These are phyloP conservation scores for Drosophila ustulata DNA, from an alignment of 2,888 invertebrate species.

Conservation along the genomic window DNA sequence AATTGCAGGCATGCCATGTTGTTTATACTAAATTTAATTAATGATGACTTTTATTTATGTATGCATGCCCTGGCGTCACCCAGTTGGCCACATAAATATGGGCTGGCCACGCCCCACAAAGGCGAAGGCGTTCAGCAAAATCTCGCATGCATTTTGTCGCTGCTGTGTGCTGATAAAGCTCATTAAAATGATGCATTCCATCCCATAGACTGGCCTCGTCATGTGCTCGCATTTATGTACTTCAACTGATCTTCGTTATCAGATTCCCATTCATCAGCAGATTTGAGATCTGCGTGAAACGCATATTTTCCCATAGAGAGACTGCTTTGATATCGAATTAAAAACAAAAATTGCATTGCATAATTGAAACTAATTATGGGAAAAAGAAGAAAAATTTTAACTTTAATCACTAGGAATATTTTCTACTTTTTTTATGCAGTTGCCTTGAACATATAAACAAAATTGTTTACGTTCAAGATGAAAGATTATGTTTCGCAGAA, in stretches of 20 bases:
- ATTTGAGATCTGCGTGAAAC: background rate
- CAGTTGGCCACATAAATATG: constrained; percentile 65
- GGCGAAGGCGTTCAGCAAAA: constrained; percentile 6
- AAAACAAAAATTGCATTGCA: background rate
- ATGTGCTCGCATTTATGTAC: background rate
- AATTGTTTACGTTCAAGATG: too few species aligned
- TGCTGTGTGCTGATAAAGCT: background rate
- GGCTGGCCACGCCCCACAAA: constrained; percentile 49
- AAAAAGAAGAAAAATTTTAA: background rate
- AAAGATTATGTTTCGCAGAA: too few species aligned
- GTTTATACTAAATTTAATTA: constrained; percentile 78
- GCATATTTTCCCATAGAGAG: background rate
- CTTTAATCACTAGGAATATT: too few species aligned
- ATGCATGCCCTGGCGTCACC: constrained; percentile 61
- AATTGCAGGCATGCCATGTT: constrained; percentile 74
- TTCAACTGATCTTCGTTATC: background rate
- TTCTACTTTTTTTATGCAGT: too few species aligned
- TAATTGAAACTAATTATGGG: background rate
- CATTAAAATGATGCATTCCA: background rate
- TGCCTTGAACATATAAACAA: too few species aligned
- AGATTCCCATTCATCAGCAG: background rate
- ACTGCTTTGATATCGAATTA: background rate
- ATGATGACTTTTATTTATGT: constrained; percentile 79
- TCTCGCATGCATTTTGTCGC: background rate
- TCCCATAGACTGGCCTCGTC: background rate